Base-by-base conservation (phyloP, 2,113 vertebrate genomes). In the Carlito syrichta region DNA sequence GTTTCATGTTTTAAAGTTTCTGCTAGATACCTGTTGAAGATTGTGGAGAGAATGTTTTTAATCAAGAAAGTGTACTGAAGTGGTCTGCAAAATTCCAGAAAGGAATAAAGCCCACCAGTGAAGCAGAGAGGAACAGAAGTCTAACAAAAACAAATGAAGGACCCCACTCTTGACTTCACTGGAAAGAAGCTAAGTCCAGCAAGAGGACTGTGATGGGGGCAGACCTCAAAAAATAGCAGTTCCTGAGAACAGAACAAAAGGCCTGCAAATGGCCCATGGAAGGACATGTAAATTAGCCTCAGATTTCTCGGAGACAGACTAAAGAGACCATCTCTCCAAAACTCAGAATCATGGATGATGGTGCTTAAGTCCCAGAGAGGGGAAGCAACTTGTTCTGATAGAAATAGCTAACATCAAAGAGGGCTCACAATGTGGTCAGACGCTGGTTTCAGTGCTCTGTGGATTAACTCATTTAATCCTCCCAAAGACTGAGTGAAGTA, bases 41-140 rank as follows among this genome's bases (percentile, higher is more conserved):
- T 84, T 73, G 84, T 87, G 45, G 43, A 86, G 63, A 94, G 60
- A 85, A 96, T 92, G 74, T 93, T 96, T 92, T 93, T 78, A 68
- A 87, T 97, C 89, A 84, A 54, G 13, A n/a, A 40, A 79, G 38
- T 78, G 19, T 52, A 45, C 83, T 43, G 10, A 91, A 88, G 58
- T 52, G 19, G 8, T 35, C 9, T 56, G 66, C 62, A 22, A 62
- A 76, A 45, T 58, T 85, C 69, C 60, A 58, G 5, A 77, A 84
- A 92, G 50, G n/a, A 96, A 85, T 25, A 52, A 58, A 52, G 32
- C 38, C 56, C 62, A 38, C 89, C 48, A 54, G 50, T 5, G 71
- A 93, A 52, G 60, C 85, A 16, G 71, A 84, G 19, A 35, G 81
- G 69, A 52, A 16, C 38, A 25, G 54, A 45, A 62, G 13, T 73